These are phyloP conservation scores for Cydia pomonella DNA, from an alignment of 1,140 invertebrate species.

Conservation along the genomic window DNA sequence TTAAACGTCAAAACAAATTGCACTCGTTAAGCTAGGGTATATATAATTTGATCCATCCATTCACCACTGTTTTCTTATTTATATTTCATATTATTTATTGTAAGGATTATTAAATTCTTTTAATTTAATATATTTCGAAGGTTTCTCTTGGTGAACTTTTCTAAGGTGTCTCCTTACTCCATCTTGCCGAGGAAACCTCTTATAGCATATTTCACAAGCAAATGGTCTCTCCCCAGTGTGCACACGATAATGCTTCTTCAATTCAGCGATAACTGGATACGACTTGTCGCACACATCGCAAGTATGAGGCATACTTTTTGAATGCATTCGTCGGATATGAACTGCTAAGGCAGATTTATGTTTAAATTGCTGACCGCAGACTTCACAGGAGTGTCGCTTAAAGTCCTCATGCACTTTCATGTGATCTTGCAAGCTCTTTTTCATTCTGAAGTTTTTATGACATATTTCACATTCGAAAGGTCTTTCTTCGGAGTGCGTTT, in stretches of 20 bases:
- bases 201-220: background rate
- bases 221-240: slow-evolving; percentile 4
- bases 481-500: background rate
- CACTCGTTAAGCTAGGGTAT: no score
- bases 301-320: background rate
- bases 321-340: background rate
- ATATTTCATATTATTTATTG: no score
- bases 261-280: background rate
- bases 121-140: slow-evolving; percentile 9
- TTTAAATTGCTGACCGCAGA: background rate
- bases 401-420: slow-evolving; percentile 8
- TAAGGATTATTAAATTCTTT: slow-evolving; percentile 10
- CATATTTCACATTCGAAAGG: slow-evolving; percentile 1
- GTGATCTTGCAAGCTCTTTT: background rate
- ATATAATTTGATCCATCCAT: no score
- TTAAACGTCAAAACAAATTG: no score
- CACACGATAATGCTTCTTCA: background rate
- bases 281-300: background rate
- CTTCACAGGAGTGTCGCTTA: slow-evolving; percentile 1
- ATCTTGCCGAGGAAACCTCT: background rate
- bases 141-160: slow-evolving; percentile 6
- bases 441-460: slow-evolving; percentile 4
- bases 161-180: background rate
- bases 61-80: no score
- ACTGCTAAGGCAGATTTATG: background rate